Evolutionary conservation across 1,140 invertebrate genomes (phyloP).

Genomic region (Drosophila paulistorum): DNA sequence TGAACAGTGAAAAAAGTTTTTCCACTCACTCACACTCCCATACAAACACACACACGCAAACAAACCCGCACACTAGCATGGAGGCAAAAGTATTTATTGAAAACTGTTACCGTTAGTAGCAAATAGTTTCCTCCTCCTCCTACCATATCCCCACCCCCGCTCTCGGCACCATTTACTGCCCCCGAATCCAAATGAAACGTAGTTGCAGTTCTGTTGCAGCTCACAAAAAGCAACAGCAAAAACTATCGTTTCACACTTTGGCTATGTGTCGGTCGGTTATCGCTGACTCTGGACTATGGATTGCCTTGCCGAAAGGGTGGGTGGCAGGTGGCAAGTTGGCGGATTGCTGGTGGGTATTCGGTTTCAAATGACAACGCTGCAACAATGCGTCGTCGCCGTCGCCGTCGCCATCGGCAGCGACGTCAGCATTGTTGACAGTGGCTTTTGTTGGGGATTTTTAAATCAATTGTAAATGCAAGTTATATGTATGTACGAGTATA

Average conservation of each 20-base stretch:
- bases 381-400: slow-evolving; percentile 41
- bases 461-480: slow-evolving; percentile 79
- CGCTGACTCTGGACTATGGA: slow-evolving; percentile 44
- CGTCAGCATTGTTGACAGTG: slow-evolving; percentile 51
- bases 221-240: slow-evolving; percentile 33
- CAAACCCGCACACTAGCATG: slow-evolving; percentile 39
- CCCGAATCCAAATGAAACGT: slow-evolving; percentile 20
- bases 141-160: no score
- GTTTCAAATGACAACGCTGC: slow-evolving; percentile 73
- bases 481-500: slow-evolving; percentile 18
- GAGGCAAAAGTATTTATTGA: slow-evolving; percentile 76
- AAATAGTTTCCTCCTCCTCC: slow-evolving; percentile 40
- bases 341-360: slow-evolving; percentile 25
- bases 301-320: slow-evolving; percentile 9
- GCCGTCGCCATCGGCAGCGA: slow-evolving; percentile 24
- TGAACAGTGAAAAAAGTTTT: slow-evolving; percentile 73
- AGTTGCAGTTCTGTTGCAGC: slow-evolving; percentile 56
- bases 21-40: slow-evolving; percentile 41
- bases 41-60: slow-evolving; percentile 19
- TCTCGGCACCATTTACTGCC: no score
- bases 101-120: slow-evolving; percentile 78
- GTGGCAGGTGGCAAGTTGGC: not conserved
- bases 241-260: slow-evolving; percentile 55
- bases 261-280: slow-evolving; percentile 53
- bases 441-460: slow-evolving; percentile 73